Percentiles rank a stretch among this genome's conserved stretches.
These are phyloP conservation scores for Aphidoletes aphidimyza DNA, from an alignment of 2,888 invertebrate species.

Conservation along the genomic window DNA sequence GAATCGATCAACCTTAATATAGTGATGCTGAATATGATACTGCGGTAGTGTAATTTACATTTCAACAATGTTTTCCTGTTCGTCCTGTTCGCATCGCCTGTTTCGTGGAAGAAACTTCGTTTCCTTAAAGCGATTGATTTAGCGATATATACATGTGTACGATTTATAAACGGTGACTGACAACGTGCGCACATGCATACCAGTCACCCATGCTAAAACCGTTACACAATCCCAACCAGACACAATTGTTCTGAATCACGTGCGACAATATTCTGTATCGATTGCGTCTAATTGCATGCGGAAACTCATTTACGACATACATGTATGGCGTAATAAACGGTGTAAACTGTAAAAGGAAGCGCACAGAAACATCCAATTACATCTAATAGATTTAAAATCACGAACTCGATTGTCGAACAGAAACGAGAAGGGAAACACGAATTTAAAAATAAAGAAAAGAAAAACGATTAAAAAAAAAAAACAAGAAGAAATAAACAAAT, in stretches of 20 bases:
- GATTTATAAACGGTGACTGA: background rate
- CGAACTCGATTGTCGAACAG: no score
- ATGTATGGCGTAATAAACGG: background rate
- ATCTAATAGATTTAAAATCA: background rate
- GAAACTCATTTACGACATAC: background rate
- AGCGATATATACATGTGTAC: background rate
- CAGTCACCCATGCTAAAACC: no score
- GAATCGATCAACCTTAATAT: slow-evolving; percentile 31
- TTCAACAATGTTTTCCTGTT: slow-evolving; percentile 37
- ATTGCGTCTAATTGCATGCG: slow-evolving; percentile 6
- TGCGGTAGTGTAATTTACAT: slow-evolving; percentile 35
- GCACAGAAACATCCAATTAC: slow-evolving; percentile 3
- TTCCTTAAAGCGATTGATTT: background rate
- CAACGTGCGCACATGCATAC: background rate
- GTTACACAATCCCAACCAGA: background rate
- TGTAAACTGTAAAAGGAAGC: background rate
- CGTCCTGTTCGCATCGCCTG: slow-evolving; percentile 12
- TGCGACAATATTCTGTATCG: background rate
- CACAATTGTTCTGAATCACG: background rate
- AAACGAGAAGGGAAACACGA: background rate
- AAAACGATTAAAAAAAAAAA: background rate
- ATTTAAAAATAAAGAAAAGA: background rate
- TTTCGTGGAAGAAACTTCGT: background rate
- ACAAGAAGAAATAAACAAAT: no score
- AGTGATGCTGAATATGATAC: background rate